A percentile compares a stretch with the other conserved stretches of the same genome.
phyloP scores from a whole-genome alignment of 2,113 vertebrate species.

The Melozone crissalis region DNA sequence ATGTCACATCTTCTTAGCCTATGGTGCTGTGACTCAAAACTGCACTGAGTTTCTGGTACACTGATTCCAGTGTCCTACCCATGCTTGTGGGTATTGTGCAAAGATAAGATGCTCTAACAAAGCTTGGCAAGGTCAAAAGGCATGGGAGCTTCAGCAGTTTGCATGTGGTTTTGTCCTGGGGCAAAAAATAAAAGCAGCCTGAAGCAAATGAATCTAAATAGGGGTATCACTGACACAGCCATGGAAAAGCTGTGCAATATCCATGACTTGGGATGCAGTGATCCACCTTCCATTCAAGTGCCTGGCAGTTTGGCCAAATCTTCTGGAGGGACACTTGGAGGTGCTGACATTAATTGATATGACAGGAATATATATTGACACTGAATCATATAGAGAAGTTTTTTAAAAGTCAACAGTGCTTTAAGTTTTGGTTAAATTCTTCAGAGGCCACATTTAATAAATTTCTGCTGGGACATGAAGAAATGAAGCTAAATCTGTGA shows the following conservation, averaged over 20 bases:
- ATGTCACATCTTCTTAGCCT: slow-evolving; percentile 70
- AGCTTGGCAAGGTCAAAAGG: slow-evolving; percentile 62
- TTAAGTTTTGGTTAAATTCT: neutral
- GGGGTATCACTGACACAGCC: neutral
- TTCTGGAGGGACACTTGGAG: neutral
- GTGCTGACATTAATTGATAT: neutral
- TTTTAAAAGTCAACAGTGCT: neutral
- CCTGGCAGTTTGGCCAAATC: neutral
- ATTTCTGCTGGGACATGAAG: neutral
- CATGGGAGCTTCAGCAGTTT: slow-evolving; percentile 57
- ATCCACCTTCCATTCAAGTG: neutral
- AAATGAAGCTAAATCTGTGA: neutral
- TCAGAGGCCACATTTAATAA: neutral
- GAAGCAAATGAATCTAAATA: slow-evolving; percentile 24
- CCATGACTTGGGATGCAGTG: neutral
- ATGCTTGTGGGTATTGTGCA: slow-evolving; percentile 55
- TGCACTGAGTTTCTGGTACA: slow-evolving; percentile 44
- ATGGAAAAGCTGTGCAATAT: neutral
- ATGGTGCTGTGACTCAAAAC: slow-evolving; percentile 64
- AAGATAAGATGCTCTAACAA: slow-evolving; percentile 68
- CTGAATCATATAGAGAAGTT: neutral
- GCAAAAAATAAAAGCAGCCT: neutral
- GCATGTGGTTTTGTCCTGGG: slow-evolving; percentile 15
- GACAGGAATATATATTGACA: neutral
- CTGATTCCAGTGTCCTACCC: slow-evolving; percentile 49